Conservation (phyloP, 1,140 invertebrate genomes). For the Aphelinus certus region DNA sequence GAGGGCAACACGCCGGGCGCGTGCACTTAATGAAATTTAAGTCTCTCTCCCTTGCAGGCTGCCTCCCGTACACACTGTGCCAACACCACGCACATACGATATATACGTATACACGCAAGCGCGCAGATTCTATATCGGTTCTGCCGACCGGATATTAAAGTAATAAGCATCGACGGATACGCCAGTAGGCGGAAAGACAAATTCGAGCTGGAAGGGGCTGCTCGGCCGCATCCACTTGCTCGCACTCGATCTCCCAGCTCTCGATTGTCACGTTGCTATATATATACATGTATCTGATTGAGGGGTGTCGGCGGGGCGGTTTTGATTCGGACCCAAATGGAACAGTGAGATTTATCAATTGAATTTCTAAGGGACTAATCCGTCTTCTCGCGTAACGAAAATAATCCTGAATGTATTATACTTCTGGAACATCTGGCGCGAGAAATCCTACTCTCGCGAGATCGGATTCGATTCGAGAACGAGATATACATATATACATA, state of each 20-base stretch:
- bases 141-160: conserved; percentile 40
- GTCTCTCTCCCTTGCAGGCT: conserved; percentile 1
- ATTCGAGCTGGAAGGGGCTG: conserved; percentile 14
- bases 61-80: neutral
- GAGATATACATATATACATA: too few relatives aligned
- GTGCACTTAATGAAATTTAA: conserved; percentile 39
- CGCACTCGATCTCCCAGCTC: neutral
- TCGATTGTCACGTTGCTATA: neutral
- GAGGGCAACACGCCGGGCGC: conserved; percentile 10
- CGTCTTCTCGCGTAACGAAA: too few relatives aligned
- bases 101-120: too few relatives aligned
- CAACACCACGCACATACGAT: neutral
- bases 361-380: too few relatives aligned
- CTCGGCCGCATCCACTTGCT: too few relatives aligned
- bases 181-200: conserved; percentile 5
- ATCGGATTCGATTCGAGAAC: too few relatives aligned
- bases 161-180: conserved; percentile 36
- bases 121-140: conserved; percentile 23
- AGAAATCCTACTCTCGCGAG: too few relatives aligned
- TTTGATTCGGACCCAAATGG: too few relatives aligned
- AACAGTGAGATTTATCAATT: too few relatives aligned
- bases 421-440: too few relatives aligned
- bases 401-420: too few relatives aligned
- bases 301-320: too few relatives aligned
- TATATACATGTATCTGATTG: neutral